Evolutionary conservation across 1,140 invertebrate genomes (phyloP).

Genomic region (Neodiprion virginianus): DNA sequence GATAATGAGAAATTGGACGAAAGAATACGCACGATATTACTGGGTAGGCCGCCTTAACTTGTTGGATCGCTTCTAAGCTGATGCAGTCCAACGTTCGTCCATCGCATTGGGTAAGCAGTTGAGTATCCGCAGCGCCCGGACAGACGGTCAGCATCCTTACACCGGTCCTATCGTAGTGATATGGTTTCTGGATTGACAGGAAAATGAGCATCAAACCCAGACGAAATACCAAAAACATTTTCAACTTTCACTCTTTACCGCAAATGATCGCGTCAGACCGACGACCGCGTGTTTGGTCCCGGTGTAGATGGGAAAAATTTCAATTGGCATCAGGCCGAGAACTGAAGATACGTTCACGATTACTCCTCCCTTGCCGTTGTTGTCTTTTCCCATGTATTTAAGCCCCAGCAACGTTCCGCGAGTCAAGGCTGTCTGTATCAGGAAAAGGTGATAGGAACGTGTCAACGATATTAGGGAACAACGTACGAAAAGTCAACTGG

Average conservation of each 20-base stretch:
- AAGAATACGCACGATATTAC: too few relatives aligned
- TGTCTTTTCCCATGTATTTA: conserved; percentile 63
- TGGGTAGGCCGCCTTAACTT: too few relatives aligned
- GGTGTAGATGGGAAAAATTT: conserved; percentile 52
- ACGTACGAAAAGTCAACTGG: too few relatives aligned
- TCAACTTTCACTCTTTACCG: conserved; percentile 31
- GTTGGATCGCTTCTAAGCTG: too few relatives aligned
- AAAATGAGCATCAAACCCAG: neutral
- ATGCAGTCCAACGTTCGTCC: conserved; percentile 32
- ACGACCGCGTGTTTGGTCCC: conserved; percentile 64
- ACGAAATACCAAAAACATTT: too few relatives aligned
- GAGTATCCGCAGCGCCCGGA: conserved; percentile 51
- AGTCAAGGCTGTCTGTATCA: neutral
- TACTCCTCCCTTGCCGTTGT: conserved; percentile 64
- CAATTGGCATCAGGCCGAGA: conserved; percentile 59
- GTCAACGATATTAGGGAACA: too few relatives aligned
- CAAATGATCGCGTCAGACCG: conserved; percentile 59
- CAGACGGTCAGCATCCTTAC: conserved; percentile 58
- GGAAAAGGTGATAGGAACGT: too few relatives aligned
- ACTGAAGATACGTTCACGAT: conserved; percentile 69
- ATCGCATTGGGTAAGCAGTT: conserved; percentile 39
- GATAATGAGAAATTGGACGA: too few relatives aligned
- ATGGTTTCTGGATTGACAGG: conserved; percentile 34
- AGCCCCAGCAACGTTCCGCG: conserved; percentile 23
- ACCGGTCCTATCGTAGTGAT: conserved; percentile 56